phyloP scores from a whole-genome alignment of 2,888 invertebrate species.

The Spisula subtruncata region DNA sequence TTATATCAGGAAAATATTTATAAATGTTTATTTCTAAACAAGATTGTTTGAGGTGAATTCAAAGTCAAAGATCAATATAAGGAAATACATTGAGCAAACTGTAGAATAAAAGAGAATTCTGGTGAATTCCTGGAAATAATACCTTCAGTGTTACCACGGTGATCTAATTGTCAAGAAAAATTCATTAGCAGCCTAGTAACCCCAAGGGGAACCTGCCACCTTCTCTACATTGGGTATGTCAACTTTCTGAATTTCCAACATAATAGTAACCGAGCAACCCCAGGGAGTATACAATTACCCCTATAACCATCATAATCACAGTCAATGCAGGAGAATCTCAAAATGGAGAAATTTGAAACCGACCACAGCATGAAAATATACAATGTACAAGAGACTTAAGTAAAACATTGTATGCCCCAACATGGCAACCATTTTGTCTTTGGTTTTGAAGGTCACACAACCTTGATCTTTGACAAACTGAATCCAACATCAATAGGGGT shows the following conservation, averaged over 20 bases:
- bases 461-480: too few relatives aligned
- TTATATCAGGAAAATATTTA: too few relatives aligned
- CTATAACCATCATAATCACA: not conserved
- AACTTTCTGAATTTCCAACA: not conserved
- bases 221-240: not conserved
- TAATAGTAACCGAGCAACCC: not conserved
- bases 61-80: not conserved
- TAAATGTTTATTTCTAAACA: too few relatives aligned
- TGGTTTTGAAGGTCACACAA: too few relatives aligned
- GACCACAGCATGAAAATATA: not conserved
- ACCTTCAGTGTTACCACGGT: not conserved
- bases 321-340: not conserved
- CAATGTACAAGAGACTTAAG: too few relatives aligned
- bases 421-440: too few relatives aligned
- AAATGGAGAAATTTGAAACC: not conserved
- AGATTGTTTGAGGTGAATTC: not conserved
- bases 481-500: too few relatives aligned
- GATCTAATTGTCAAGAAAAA: conserved; percentile 21
- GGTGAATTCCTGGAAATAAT: not conserved
- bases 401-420: too few relatives aligned
- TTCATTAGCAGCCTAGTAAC: not conserved
- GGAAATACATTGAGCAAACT: not conserved
- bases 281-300: not conserved
- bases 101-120: not conserved
- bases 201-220: not conserved